Evolutionary conservation across 2,888 invertebrate genomes (phyloP).

Genomic region (Yponomeuta plumbellus): DNA sequence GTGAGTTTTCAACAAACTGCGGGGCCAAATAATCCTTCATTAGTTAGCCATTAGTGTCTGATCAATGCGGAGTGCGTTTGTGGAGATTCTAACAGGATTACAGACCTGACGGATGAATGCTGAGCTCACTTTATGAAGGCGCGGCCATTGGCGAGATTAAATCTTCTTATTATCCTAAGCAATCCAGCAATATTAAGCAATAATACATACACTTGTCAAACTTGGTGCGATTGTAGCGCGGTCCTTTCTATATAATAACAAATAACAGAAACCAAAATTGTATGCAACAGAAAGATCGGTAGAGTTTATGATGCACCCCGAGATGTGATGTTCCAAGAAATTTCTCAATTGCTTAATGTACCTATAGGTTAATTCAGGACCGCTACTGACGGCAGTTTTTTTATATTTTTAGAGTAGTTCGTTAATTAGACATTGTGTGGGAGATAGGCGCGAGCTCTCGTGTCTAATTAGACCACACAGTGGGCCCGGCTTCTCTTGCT

Average conservation of each 20-base stretch:
- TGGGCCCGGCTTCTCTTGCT: background rate
- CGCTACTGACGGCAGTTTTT: background rate
- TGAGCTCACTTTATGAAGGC: background rate
- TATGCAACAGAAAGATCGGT: no score
- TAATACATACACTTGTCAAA: no score
- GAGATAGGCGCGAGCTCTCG: constrained; percentile 5
- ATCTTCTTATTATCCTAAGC: no score
- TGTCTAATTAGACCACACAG: constrained; percentile 19
- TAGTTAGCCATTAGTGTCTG: constrained; percentile 5
- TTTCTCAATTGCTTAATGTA: no score
- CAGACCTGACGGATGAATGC: background rate
- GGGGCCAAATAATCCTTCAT: constrained; percentile 9
- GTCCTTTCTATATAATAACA: no score
- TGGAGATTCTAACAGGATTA: background rate
- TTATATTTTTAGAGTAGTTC: constrained; percentile 5
- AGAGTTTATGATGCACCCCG: no score
- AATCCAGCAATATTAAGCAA: no score
- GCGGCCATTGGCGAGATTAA: no score
- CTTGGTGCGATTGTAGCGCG: no score
- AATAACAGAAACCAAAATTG: no score
- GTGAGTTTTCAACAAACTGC: constrained; percentile 4
- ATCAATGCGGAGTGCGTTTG: background rate
- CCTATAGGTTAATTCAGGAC: no score
- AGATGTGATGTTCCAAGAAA: no score
- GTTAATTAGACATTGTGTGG: constrained; percentile 17